Conservation (phyloP, 2,113 vertebrate species). For the Hirundichthys speculiger region DNA sequence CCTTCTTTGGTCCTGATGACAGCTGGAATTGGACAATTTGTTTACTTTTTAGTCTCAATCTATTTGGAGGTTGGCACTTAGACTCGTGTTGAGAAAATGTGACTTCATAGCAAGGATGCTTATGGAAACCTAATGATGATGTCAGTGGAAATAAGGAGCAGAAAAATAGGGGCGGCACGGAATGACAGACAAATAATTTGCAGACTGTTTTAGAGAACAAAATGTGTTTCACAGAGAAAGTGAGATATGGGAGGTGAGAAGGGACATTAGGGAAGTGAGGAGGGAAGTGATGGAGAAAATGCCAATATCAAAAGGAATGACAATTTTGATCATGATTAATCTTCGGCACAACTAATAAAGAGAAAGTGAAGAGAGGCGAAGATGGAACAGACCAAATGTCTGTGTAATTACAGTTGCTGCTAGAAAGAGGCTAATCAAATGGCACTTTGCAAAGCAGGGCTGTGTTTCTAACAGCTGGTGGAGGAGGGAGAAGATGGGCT, state of each 20-base stretch:
- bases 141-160: not conserved
- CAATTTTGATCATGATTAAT: conserved; percentile 32
- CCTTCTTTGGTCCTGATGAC: no score
- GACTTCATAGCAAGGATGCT: no score
- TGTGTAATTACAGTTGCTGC: conserved; percentile 64
- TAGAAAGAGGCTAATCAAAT: conserved; percentile 73
- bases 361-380: conserved; percentile 28
- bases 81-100: no score
- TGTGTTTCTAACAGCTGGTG: conserved; percentile 66
- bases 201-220: not conserved
- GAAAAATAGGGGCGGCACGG: not conserved
- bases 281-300: not conserved
- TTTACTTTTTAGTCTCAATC: no score
- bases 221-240: not conserved
- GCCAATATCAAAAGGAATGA: conserved; percentile 1
- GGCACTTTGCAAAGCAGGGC: conserved; percentile 69
- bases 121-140: no score
- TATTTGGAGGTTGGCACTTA: no score
- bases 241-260: not conserved
- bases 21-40: no score
- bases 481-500: conserved; percentile 63
- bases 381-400: conserved; percentile 56
- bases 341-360: conserved; percentile 36
- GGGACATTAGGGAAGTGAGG: no score
- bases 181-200: not conserved